Base-by-base conservation (phyloP, 35 echinoderm and acorn worm genomes). In the Amphiura filiformis region DNA sequence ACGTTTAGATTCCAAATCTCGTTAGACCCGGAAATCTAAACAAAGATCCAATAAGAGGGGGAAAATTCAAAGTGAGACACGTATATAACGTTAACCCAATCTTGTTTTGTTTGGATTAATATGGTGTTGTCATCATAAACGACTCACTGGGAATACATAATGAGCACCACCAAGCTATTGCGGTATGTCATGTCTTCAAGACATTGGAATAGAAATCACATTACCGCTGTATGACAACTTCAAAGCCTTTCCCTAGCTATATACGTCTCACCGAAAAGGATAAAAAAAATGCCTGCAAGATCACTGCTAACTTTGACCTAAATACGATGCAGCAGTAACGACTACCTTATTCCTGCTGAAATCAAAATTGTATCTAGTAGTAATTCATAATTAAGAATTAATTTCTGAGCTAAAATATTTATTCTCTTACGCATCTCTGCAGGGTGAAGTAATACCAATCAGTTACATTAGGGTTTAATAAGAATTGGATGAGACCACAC, bases 71-170 rank as follows among this genome's bases (percentile, higher is more conserved):
- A 70, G 2, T 2, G 61, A 18, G 61, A 70, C 7, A 70, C 28
- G 44, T 7, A n/a, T n/a, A n/a, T 52, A 11, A 20, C 61, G 61
- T 70, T n/a, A 47, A 70, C 61, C 61, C 61, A n/a, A 15, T 70
- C 61, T n/a, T 70, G 26, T 52, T 52, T 70, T 70, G 61, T 70
- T 70, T 70, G 61, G 26, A 70, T 70, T n/a, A 70, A 70, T 70
- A 70, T n/a, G 3, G 3, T n/a, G 3, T 4, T 70, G 11, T 70
- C 61, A 70, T 70, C 61, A 70, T 70, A 70, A 30, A 70, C 9
- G 61, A 70, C 61, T 52, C 61, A 26, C 3, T 70, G 61, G 61
- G 61, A 70, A n/a, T 70, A n/a, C 26, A 2, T 70, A 70, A 15
- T 70, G 61, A 70, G 61, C 61, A 4, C 7, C 28, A 26, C 61